A percentile compares a stretch with the other conserved stretches of the same genome.
phyloP scores from a whole-genome alignment of 2,113 vertebrate genomes.

The Rhabdornis inornatus region DNA sequence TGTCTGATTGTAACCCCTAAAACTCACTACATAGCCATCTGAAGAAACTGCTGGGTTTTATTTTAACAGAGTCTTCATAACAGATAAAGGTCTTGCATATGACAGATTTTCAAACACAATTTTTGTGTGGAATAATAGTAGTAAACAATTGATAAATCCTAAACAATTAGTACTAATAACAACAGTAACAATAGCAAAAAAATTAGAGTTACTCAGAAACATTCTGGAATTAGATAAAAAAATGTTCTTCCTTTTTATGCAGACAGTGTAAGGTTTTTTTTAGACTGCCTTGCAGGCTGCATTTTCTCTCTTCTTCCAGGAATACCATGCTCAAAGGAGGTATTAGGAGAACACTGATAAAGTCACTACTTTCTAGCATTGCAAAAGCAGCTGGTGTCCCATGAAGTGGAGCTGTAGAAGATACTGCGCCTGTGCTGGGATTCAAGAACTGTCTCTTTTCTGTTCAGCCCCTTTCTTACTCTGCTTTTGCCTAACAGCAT shows the following conservation, averaged over 20 bases:
- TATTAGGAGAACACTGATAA: background rate
- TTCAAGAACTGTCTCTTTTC: background rate
- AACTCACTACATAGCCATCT: background rate
- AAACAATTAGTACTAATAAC: background rate
- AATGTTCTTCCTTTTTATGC: background rate
- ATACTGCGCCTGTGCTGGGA: background rate
- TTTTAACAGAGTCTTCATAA: background rate
- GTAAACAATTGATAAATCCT: background rate
- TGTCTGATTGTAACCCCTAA: background rate
- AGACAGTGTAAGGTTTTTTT: background rate
- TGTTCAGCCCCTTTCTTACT: background rate
- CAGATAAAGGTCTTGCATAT: background rate
- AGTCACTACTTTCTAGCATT: background rate
- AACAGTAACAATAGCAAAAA: background rate
- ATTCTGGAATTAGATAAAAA: background rate
- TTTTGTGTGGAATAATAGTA: background rate
- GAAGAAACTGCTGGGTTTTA: background rate
- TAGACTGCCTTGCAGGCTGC: background rate
- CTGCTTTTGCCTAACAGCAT: background rate
- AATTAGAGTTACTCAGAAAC: background rate
- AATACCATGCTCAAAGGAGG: background rate
- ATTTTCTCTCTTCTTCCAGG: background rate
- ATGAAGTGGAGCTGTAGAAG: background rate
- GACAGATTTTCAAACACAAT: background rate
- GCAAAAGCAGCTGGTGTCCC: background rate